These are phyloP conservation scores for Sphenopsis melanotis DNA, from an alignment of 2,797 vertebrate genomes.

Conservation along the genomic window DNA sequence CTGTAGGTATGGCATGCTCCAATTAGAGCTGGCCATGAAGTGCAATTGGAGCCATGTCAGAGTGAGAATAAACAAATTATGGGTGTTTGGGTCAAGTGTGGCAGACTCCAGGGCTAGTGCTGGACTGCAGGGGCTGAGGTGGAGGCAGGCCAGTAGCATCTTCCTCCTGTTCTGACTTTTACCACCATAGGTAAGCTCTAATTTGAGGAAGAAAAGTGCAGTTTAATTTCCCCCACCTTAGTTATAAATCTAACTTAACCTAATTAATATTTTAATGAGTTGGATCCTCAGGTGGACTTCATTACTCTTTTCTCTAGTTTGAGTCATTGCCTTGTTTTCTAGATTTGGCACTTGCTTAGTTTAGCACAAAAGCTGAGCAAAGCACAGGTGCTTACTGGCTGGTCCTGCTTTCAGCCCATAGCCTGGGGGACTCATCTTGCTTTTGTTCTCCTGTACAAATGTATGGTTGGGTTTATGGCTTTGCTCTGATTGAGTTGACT, in stretches of 20 bases:
- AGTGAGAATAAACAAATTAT: accelerated
- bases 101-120: not conserved
- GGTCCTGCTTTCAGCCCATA: not conserved
- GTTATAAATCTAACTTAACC: not conserved
- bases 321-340: not conserved
- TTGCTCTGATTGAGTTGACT: not conserved
- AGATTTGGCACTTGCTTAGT: not conserved
- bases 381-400: not conserved
- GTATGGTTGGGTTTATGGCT: not conserved
- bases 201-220: not conserved
- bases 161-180: not conserved
- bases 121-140: not conserved
- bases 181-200: not conserved
- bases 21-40: not conserved
- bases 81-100: not conserved
- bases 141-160: not conserved
- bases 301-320: not conserved
- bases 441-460: not conserved
- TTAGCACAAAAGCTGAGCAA: not conserved
- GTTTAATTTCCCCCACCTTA: not conserved
- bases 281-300: not conserved
- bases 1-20: not conserved
- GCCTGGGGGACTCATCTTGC: not conserved
- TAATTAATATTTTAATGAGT: not conserved
- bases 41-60: not conserved